Evolutionary conservation across 23 tunicate genomes (phyloP).

Genomic region (Styela clava): DNA sequence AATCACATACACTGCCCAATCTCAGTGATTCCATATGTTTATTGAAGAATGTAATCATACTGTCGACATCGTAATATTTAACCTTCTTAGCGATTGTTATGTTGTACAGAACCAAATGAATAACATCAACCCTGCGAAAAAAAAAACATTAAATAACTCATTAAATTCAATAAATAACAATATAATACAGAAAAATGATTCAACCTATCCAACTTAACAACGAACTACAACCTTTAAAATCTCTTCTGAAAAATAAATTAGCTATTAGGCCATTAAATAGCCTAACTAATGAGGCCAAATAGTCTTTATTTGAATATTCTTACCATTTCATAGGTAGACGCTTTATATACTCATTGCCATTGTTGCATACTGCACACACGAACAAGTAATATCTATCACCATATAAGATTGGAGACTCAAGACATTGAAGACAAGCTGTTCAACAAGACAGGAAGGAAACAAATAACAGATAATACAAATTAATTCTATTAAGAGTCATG

Average conservation of each 20-base stretch:
- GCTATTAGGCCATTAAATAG: too few species aligned
- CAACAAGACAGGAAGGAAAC: neutral
- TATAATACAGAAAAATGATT: neutral
- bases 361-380: slow-evolving; percentile 90
- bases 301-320: too few species aligned
- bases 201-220: neutral
- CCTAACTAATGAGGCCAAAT: too few species aligned
- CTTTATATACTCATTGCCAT: slow-evolving; percentile 70
- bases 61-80: slow-evolving; percentile 73
- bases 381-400: slow-evolving; percentile 85
- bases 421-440: slow-evolving; percentile 86
- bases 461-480: too few species aligned
- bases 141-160: too few species aligned
- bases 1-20: neutral
- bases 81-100: slow-evolving; percentile 75
- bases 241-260: too few species aligned
- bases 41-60: slow-evolving; percentile 56
- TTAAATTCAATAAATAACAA: too few species aligned
- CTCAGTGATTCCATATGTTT: slow-evolving; percentile 70
- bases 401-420: slow-evolving; percentile 70
- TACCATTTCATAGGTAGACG: slow-evolving; percentile 93
- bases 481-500: too few species aligned
- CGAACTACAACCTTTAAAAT: neutral
- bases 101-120: slow-evolving; percentile 87
- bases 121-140: slow-evolving; percentile 87